phyloP scores from a whole-genome alignment of 2,888 invertebrate genomes.

The Exephanes ischioxanthus region DNA sequence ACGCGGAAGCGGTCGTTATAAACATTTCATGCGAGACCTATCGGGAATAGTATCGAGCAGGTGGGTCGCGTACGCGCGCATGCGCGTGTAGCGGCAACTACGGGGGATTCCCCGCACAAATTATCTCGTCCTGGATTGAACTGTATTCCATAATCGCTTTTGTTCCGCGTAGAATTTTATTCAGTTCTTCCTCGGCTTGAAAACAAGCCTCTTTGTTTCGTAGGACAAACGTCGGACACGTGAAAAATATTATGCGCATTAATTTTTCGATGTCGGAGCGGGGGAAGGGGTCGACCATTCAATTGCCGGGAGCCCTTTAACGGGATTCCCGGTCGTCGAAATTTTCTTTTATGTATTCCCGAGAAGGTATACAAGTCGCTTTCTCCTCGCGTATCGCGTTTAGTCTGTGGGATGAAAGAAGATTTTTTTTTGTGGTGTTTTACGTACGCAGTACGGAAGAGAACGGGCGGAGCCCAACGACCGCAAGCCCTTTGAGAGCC shows the following conservation, averaged over 20 bases:
- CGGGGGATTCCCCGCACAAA: background rate
- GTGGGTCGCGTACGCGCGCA: background rate
- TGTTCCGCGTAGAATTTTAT: background rate
- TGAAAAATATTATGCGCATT: background rate
- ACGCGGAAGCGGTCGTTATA: slow-evolving; percentile 32
- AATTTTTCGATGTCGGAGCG: background rate
- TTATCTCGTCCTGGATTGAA: background rate
- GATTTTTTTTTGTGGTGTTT: slow-evolving; percentile 12
- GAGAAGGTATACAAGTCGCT: slow-evolving; percentile 6
- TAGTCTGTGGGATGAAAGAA: slow-evolving; percentile 12
- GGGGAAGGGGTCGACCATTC: background rate
- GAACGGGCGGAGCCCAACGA: background rate
- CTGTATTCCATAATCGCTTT: background rate
- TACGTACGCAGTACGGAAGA: background rate
- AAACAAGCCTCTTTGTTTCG: background rate
- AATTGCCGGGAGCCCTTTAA: slow-evolving; percentile 11
- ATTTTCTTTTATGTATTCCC: background rate
- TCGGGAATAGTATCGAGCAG: slow-evolving; percentile 32
- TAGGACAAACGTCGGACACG: background rate
- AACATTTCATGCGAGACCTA: slow-evolving; percentile 39
- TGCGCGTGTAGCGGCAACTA: background rate
- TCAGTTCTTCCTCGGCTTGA: background rate
- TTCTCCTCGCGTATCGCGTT: slow-evolving; percentile 5
- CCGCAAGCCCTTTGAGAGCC: slow-evolving; percentile 12
- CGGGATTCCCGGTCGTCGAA: background rate